phyloP scores from a whole-genome alignment of 2,888 invertebrate genomes.

The Campoletis raptor region DNA sequence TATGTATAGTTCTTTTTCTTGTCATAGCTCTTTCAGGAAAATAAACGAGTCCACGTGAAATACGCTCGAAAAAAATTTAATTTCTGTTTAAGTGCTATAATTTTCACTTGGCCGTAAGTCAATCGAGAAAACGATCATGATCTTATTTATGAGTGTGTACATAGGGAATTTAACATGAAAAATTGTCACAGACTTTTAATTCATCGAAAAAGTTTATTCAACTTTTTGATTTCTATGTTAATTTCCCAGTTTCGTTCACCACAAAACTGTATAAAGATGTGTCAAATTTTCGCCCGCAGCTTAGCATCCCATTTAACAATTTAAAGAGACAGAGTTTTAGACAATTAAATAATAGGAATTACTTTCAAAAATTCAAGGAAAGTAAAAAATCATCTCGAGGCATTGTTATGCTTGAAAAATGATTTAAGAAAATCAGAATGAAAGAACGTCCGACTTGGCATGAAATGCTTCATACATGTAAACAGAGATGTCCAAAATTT shows the following conservation, averaged over 20 bases:
- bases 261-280: background rate
- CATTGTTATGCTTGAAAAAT: conserved; percentile 17
- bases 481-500: too few species aligned
- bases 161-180: background rate
- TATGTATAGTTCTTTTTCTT: conserved; percentile 6
- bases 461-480: conserved; percentile 40
- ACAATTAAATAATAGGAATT: background rate
- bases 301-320: background rate
- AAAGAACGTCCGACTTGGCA: conserved; percentile 16
- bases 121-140: conserved; percentile 36
- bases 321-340: background rate
- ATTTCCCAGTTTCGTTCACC: too few species aligned
- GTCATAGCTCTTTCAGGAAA: conserved; percentile 31
- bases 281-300: background rate
- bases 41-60: conserved; percentile 47
- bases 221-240: too few species aligned
- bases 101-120: conserved; percentile 52
- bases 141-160: background rate
- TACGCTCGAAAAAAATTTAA: conserved; percentile 49
- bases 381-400: background rate
- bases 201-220: background rate
- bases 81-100: conserved; percentile 34
- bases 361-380: background rate
- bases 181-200: background rate
- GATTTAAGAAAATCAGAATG: background rate